A percentile compares a stretch with the other conserved stretches of the same genome.
Evolutionary conservation across 1,140 invertebrate genomes (phyloP).

Genomic region (Danaus plexippus): DNA sequence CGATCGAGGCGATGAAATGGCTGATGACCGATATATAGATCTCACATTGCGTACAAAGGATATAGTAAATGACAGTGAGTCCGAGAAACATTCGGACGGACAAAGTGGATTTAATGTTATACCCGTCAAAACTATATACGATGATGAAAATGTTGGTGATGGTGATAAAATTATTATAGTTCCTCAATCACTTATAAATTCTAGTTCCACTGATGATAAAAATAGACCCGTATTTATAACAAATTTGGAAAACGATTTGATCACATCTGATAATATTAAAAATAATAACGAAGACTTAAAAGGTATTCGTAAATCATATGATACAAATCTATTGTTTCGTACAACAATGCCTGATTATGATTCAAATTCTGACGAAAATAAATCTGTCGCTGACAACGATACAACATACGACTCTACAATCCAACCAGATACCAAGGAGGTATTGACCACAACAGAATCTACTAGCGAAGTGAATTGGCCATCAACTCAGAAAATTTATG

Average conservation of each 20-base stretch:
- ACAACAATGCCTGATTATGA: conserved; percentile 4
- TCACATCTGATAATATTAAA: conserved; percentile 1
- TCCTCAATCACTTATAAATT: too few species aligned
- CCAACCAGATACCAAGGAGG: neutral
- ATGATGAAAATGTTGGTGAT: conserved; percentile 1
- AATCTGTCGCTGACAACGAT: neutral
- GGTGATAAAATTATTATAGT: neutral
- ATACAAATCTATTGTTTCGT: neutral
- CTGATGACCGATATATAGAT: conserved; percentile 26
- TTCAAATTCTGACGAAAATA: conserved; percentile 9
- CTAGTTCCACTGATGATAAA: too few species aligned
- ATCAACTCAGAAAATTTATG: conserved; percentile 6
- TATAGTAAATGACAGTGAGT: conserved; percentile 10
- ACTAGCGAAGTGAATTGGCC: neutral
- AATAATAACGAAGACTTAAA: neutral
- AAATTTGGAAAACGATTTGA: too few species aligned
- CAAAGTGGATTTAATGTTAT: conserved; percentile 14
- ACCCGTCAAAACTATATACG: conserved; percentile 23
- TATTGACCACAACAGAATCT: neutral
- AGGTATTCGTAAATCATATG: neutral
- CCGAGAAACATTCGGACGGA: too few species aligned
- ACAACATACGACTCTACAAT: neutral
- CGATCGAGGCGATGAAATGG: conserved; percentile 6
- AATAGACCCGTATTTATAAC: too few species aligned
- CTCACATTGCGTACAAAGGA: conserved; percentile 23